Percentiles rank a stretch among this genome's conserved stretches.
These are phyloP conservation scores for Hedya salicella DNA, from an alignment of 2,888 invertebrate genomes.

Conservation along the genomic window DNA sequence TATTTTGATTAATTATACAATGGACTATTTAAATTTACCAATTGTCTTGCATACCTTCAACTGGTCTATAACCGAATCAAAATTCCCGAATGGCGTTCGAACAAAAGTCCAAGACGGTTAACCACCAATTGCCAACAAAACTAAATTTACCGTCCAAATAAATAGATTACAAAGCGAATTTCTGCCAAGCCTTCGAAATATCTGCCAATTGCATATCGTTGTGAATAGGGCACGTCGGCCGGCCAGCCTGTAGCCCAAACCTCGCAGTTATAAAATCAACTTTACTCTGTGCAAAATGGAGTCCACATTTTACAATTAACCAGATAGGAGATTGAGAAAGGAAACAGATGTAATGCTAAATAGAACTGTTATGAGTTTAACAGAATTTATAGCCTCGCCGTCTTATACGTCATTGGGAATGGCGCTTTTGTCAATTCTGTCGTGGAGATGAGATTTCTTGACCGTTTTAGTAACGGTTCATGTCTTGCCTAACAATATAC, in stretches of 20 bases:
- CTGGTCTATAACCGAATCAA: constrained; percentile 16
- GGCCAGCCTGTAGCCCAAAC: constrained; percentile 48
- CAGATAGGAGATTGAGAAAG: constrained; percentile 21
- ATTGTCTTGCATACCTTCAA: background rate
- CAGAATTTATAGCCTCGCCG: constrained; percentile 49
- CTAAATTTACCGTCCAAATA: constrained; percentile 38
- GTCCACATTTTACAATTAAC: background rate
- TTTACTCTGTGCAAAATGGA: background rate
- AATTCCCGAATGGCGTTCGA: constrained; percentile 26
- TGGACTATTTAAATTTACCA: constrained; percentile 4
- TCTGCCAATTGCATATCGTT: constrained; percentile 48
- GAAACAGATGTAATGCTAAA: constrained; percentile 46
- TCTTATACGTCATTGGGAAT: constrained; percentile 49
- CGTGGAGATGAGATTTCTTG: constrained; percentile 32
- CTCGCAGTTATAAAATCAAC: background rate
- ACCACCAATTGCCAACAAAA: constrained; percentile 34
- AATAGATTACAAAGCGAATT: constrained; percentile 44
- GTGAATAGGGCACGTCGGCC: constrained; percentile 50
- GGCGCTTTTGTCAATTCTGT: constrained; percentile 44
- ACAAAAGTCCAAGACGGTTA: constrained; percentile 24
- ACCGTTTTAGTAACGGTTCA: constrained; percentile 25
- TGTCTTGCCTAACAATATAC: constrained; percentile 1
- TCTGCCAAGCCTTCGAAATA: constrained; percentile 45
- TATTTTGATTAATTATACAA: too few species aligned
- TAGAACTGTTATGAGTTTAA: constrained; percentile 46